A percentile compares a stretch with the other conserved stretches of the same genome.
phyloP scores from a whole-genome alignment of 2,113 vertebrate genomes.

The Tragulus kanchil region DNA sequence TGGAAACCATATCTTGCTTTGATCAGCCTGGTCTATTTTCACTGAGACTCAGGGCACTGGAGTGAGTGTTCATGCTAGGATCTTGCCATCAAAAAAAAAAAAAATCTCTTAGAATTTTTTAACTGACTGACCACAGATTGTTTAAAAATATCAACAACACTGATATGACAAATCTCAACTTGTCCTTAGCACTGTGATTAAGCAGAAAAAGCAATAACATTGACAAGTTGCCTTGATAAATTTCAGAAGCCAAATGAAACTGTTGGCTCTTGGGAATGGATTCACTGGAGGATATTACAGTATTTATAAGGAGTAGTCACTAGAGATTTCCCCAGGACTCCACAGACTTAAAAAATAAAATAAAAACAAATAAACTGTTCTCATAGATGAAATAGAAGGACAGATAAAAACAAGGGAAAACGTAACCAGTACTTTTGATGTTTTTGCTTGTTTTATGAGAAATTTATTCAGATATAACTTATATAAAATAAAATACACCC shows the following conservation, averaged over 20 bases:
- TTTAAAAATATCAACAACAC: neutral
- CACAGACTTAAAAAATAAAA: slow-evolving; percentile 36
- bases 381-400: slow-evolving; percentile 54
- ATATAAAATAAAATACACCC: neutral
- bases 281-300: slow-evolving; percentile 68
- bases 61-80: neutral
- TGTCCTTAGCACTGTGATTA: slow-evolving; percentile 65
- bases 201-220: slow-evolving; percentile 63
- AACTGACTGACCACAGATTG: slow-evolving; percentile 1
- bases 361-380: slow-evolving; percentile 48
- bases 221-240: slow-evolving; percentile 77
- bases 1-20: neutral
- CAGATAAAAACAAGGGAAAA: slow-evolving; percentile 44
- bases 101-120: neutral
- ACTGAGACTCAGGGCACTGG: neutral
- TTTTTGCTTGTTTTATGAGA: neutral
- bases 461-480: slow-evolving; percentile 6
- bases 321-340: slow-evolving; percentile 60
- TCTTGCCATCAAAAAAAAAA: slow-evolving; percentile 23
- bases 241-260: slow-evolving; percentile 73
- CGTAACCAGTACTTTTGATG: neutral
- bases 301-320: slow-evolving; percentile 58
- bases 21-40: neutral
- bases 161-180: neutral
- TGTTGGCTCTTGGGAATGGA: slow-evolving; percentile 74